A percentile compares a stretch with the other conserved stretches of the same genome.
Conservation (phyloP, 2,113 vertebrate genomes). For the Macrotus californicus region DNA sequence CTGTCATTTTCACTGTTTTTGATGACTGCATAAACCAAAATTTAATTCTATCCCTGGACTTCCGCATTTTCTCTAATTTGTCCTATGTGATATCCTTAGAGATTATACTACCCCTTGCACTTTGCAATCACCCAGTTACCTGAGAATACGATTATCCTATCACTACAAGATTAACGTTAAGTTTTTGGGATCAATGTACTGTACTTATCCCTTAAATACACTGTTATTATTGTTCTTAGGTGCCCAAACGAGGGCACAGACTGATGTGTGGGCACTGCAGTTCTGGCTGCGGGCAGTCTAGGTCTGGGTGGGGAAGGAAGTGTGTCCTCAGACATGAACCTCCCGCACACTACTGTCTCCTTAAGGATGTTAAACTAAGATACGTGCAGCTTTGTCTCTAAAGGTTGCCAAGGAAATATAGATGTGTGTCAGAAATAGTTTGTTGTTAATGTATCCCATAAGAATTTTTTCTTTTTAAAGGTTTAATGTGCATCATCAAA, state of each 20-base stretch:
- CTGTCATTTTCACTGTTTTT: background rate
- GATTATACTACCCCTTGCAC: background rate
- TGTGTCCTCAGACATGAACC: background rate
- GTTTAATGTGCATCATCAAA: slow-evolving; percentile 35
- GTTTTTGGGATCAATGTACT: background rate
- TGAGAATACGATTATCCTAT: background rate
- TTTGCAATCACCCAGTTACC: background rate
- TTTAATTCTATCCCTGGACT: background rate
- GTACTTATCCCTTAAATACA: background rate
- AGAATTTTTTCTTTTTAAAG: background rate
- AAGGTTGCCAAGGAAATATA: background rate
- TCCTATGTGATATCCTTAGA: background rate
- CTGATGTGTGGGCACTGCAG: background rate
- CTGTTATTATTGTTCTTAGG: background rate
- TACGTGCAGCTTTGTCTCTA: background rate
- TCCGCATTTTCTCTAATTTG: background rate
- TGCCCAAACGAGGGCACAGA: background rate
- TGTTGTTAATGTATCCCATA: background rate
- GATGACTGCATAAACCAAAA: background rate
- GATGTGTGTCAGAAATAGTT: background rate
- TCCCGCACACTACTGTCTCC: background rate
- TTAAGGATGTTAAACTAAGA: background rate
- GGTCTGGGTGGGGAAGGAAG: background rate
- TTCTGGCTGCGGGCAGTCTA: background rate
- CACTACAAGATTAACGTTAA: background rate